Evolutionary conservation across 64 coral and sea anemone species (phyloP).

Genomic region (Platygyra sinensis): DNA sequence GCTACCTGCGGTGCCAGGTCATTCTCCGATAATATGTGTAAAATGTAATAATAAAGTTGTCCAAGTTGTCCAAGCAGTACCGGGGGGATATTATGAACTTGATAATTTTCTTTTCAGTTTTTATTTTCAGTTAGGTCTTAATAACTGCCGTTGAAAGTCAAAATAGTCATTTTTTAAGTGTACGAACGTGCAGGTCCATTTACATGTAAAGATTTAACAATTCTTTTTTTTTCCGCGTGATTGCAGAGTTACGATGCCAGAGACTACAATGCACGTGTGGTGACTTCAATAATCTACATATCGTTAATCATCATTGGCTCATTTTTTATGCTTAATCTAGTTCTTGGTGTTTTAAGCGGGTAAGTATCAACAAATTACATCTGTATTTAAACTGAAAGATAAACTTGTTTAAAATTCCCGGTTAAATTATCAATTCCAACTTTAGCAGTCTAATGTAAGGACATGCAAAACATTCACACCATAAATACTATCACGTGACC

Average conservation of each 20-base stretch:
- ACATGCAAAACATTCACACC: too few relatives aligned
- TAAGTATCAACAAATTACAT: slow-evolving; percentile 34
- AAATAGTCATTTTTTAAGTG: neutral
- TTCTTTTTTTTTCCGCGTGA: neutral
- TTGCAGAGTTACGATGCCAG: slow-evolving; percentile 92
- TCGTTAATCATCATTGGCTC: slow-evolving; percentile 96
- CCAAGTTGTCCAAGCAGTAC: too few relatives aligned
- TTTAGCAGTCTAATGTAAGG: too few relatives aligned
- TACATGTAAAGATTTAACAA: neutral
- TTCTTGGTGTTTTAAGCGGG: slow-evolving; percentile 99
- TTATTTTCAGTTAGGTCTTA: too few relatives aligned
- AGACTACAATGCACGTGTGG: slow-evolving; percentile 73
- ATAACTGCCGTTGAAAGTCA: too few relatives aligned
- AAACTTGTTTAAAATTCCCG: neutral
- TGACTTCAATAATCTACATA: slow-evolving; percentile 88
- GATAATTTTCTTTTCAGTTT: too few relatives aligned
- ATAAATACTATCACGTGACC: too few relatives aligned
- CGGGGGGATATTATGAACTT: too few relatives aligned
- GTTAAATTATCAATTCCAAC: neutral
- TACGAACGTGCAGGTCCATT: neutral
- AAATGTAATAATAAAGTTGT: too few relatives aligned
- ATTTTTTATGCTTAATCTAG: slow-evolving; percentile 97
- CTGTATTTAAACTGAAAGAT: too few relatives aligned
- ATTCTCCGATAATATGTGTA: too few relatives aligned
- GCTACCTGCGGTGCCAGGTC: too few relatives aligned